Conservation (phyloP, 2,113 vertebrate genomes). For the Chaetodon auriga region DNA sequence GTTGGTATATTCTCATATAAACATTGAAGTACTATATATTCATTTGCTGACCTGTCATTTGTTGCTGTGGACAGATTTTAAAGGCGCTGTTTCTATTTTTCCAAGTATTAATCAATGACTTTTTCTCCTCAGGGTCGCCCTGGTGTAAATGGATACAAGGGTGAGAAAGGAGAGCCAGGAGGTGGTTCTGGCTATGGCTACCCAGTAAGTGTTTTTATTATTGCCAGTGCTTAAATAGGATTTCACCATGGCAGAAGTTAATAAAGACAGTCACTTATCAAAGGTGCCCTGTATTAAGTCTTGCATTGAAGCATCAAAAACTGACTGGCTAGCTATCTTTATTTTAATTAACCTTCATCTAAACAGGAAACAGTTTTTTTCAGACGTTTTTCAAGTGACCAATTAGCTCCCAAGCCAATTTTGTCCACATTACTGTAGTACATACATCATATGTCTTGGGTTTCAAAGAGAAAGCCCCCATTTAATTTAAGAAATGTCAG, state of each 20-base stretch:
- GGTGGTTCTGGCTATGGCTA: slow-evolving; percentile 72
- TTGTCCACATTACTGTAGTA: background rate
- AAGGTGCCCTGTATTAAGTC: background rate
- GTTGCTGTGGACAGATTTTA: background rate
- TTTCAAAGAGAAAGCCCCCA: background rate
- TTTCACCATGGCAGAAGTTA: no score
- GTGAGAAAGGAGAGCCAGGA: slow-evolving; percentile 91
- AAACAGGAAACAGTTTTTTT: background rate
- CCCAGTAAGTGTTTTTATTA: slow-evolving; percentile 83
- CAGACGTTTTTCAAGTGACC: background rate
- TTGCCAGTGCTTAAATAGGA: background rate
- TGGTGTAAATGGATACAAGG: slow-evolving; percentile 94
- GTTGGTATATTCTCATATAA: background rate
- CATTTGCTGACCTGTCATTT: background rate
- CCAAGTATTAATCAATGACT: background rate
- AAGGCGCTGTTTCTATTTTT: background rate
- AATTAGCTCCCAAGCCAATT: background rate
- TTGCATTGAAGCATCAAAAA: background rate
- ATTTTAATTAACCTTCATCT: no score
- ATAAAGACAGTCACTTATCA: no score
- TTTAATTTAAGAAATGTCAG: background rate
- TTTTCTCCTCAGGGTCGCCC: slow-evolving; percentile 89
- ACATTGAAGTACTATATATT: background rate
- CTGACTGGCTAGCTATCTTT: background rate
- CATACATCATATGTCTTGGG: background rate